A percentile compares a stretch with the other conserved stretches of the same genome.
Conservation (phyloP, 1,140 invertebrate species). For the Solen grandis region DNA sequence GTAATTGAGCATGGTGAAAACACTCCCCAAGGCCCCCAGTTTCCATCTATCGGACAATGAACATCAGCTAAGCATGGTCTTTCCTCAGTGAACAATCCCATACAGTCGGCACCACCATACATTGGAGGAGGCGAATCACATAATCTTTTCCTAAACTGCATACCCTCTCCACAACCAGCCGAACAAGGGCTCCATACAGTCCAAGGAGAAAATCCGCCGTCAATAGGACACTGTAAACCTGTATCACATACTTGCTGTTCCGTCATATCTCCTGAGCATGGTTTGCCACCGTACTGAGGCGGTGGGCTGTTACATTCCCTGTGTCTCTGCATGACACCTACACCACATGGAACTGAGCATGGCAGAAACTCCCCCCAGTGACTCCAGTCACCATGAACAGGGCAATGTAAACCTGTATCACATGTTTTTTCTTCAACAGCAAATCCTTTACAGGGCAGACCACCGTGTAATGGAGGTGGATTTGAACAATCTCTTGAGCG, state of each 20-base stretch:
- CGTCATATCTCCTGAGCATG: slow-evolving; percentile 60
- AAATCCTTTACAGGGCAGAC: slow-evolving; percentile 63
- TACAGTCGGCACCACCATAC: slow-evolving; percentile 85
- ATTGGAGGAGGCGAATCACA: slow-evolving; percentile 86
- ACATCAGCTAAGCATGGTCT: slow-evolving; percentile 54
- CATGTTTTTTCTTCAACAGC: slow-evolving; percentile 58
- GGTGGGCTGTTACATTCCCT: slow-evolving; percentile 61
- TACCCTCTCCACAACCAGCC: slow-evolving; percentile 57
- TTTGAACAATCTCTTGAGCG: slow-evolving; percentile 60
- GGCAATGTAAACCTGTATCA: slow-evolving; percentile 43
- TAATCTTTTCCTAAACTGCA: slow-evolving; percentile 78
- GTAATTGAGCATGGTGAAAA: slow-evolving; percentile 67
- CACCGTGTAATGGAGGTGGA: slow-evolving; percentile 70
- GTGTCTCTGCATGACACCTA: slow-evolving; percentile 50
- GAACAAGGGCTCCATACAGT: slow-evolving; percentile 47
- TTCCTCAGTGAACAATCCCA: slow-evolving; percentile 80
- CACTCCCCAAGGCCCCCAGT: slow-evolving; percentile 70
- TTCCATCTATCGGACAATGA: slow-evolving; percentile 77
- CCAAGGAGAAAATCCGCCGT: slow-evolving; percentile 60
- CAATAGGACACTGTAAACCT: slow-evolving; percentile 32
- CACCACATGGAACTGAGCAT: slow-evolving; percentile 54
- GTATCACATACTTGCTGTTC: slow-evolving; percentile 62
- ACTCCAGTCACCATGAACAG: slow-evolving; percentile 58
- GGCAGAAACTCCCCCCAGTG: slow-evolving; percentile 50
- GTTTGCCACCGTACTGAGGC: slow-evolving; percentile 70